Percentiles rank a stretch among this genome's conserved stretches.
Evolutionary conservation across 2,888 invertebrate species (phyloP).

Genomic region (Meiosimyza decipiens): DNA sequence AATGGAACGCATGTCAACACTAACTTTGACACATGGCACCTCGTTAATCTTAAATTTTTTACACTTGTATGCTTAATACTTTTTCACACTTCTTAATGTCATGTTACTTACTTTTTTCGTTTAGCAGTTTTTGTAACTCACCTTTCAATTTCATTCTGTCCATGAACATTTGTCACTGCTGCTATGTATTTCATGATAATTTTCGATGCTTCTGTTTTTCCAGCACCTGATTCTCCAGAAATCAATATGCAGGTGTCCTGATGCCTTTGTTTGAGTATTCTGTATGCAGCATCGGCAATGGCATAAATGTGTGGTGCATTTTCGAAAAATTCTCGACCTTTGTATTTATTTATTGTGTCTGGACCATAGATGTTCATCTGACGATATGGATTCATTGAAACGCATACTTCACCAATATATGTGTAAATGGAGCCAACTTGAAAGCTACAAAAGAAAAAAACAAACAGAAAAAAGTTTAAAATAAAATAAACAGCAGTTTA

Average conservation of each 20-base stretch:
- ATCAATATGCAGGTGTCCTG: slow-evolving; percentile 98
- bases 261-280: slow-evolving; percentile 89
- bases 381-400: slow-evolving; percentile 97
- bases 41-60: too few relatives aligned
- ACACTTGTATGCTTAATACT: too few relatives aligned
- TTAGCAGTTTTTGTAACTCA: slow-evolving; percentile 58
- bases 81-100: too few relatives aligned
- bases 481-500: neutral
- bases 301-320: slow-evolving; percentile 97
- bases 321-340: slow-evolving; percentile 95
- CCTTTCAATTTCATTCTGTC: slow-evolving; percentile 96
- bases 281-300: slow-evolving; percentile 96
- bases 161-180: slow-evolving; percentile 92
- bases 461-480: slow-evolving; percentile 7
- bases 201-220: slow-evolving; percentile 99
- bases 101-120: too few relatives aligned
- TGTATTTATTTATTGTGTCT: slow-evolving; percentile 88
- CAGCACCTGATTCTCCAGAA: slow-evolving; percentile 97
- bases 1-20: too few relatives aligned
- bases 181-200: slow-evolving; percentile 99
- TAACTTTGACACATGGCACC: too few relatives aligned
- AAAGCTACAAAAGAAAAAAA: slow-evolving; percentile 71
- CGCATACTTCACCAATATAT: slow-evolving; percentile 97
- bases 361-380: slow-evolving; percentile 91
- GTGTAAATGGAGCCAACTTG: slow-evolving; percentile 94